Evolutionary conservation across 2,888 invertebrate species (phyloP).

Genomic region (Netelia melanura): DNA sequence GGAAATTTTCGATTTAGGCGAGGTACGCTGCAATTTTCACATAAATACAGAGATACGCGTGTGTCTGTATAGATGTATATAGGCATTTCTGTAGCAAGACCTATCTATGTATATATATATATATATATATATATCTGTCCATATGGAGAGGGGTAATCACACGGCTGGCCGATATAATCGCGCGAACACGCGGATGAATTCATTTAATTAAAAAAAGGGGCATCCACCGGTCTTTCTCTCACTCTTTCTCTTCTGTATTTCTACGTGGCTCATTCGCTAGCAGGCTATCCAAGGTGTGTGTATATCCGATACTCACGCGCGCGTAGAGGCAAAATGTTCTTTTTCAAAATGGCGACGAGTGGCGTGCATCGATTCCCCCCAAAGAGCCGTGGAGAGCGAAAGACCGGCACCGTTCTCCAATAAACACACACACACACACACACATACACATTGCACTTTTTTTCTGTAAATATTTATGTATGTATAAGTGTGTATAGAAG

Average conservation of each 20-base stretch:
- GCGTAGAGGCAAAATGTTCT: conserved; percentile 35
- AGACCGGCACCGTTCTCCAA: conserved; percentile 22
- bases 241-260: background rate
- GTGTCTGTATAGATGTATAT: background rate
- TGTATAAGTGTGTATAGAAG: background rate
- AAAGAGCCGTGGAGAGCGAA: conserved; percentile 29
- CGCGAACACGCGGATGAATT: conserved; percentile 52
- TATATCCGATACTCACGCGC: conserved; percentile 51
- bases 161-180: conserved; percentile 43
- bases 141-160: conserved; percentile 16
- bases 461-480: conserved; percentile 6
- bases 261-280: background rate
- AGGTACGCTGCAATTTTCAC: conserved; percentile 32
- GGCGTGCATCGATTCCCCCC: conserved; percentile 68
- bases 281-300: background rate
- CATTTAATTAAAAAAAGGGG: conserved; percentile 55
- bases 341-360: conserved; percentile 72
- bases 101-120: background rate
- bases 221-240: conserved; percentile 6
- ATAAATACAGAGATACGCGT: conserved; percentile 2
- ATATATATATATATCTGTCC: background rate
- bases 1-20: conserved; percentile 20
- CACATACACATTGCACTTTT: conserved; percentile 20
- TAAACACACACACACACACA: background rate
- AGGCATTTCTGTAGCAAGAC: background rate